phyloP scores from a whole-genome alignment of 2,888 invertebrate species.

The Cantharis rufa region DNA sequence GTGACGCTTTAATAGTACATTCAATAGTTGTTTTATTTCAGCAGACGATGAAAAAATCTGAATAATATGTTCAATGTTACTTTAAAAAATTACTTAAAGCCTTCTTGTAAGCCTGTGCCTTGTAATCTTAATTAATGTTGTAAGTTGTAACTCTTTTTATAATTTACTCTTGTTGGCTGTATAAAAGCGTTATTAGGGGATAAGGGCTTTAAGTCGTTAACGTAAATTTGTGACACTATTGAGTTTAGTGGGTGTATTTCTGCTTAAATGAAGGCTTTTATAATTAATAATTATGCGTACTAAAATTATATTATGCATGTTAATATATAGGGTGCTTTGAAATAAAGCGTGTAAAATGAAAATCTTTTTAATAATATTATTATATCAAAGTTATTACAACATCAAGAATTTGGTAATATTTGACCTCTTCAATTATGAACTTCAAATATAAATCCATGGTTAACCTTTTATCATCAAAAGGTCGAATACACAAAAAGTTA shows the following conservation, averaged over 20 bases:
- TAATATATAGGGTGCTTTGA: neutral
- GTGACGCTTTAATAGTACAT: constrained; percentile 4
- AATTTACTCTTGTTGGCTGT: neutral
- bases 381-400: neutral
- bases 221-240: neutral
- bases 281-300: neutral
- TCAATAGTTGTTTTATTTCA: neutral
- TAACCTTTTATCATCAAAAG: neutral
- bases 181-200: neutral
- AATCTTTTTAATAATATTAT: neutral
- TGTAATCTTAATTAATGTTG: neutral
- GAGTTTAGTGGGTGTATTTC: neutral
- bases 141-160: neutral
- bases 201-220: neutral
- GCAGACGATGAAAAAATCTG: neutral
- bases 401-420: neutral
- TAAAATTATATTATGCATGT: neutral
- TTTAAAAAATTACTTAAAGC: neutral
- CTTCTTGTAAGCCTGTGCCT: neutral
- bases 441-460: neutral
- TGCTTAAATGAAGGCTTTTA: neutral
- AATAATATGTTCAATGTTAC: neutral
- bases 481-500: neutral
- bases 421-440: neutral
- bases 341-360: neutral